Evolutionary conservation across 2,888 invertebrate genomes (phyloP), one percentile per base, ranked within the genome.

Genomic region (Artemia sp.): DNA sequence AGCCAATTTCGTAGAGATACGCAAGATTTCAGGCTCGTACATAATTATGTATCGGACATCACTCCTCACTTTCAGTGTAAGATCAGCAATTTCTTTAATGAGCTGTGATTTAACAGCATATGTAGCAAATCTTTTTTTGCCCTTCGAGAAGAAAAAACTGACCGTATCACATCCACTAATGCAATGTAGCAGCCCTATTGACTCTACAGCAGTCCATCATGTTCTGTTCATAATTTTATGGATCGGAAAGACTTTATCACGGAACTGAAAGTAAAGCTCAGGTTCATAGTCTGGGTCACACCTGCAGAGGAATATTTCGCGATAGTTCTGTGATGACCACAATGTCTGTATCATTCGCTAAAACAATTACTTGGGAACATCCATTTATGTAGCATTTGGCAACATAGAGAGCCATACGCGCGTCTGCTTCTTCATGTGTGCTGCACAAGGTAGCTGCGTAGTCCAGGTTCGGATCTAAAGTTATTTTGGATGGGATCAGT

Each of bases 401-500:
- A n/a, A 53, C 53, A 53, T 53, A n/a, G 53, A 53, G 12, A 53
- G 53, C 53, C 53, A 53, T 2, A 53, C n/a, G 1, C 2, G 1
- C 2, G 1, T 53, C 53, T 53, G 1, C 53, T 53, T 53, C 53
- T 53, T 53, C 53, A 53, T 53, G 53, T 53, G 53, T 53, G 53
- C 53, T 53, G 53, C 2, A 12, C 53, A 53, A 12, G n/a, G 2
- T 53, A 12, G 53, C 12, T 53, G 1, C 53, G 53, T 53, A 53
- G 53, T 53, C 53, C 53, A 1, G 53, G 53, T 53, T 53, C 53
- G 2, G 2, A 53, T 53, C 53, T 12, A 2, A 53, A 53, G 53
- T 53, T n/a, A 53, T 53, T 53, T 53, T n/a, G 53, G 53, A 53
- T 53, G 53, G 53, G 53, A 53, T 2, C 53, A 53, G 53, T 53